A percentile compares a stretch with the other conserved stretches of the same genome.
Conservation (phyloP, 2,888 invertebrate species). For the Proisotoma minuta region DNA sequence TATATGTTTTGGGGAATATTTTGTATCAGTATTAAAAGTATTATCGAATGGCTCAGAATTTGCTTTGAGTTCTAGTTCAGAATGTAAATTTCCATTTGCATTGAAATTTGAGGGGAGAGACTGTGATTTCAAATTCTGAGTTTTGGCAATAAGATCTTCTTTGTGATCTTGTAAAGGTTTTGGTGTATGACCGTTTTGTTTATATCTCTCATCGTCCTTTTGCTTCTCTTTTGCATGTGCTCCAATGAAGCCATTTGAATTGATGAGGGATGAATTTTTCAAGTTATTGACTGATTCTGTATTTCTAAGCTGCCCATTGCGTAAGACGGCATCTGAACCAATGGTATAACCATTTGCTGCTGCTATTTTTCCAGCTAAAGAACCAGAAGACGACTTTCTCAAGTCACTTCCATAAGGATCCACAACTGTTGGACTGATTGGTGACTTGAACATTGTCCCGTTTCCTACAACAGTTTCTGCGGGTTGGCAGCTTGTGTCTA, state of each 20-base stretch:
- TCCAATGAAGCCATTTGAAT: background rate
- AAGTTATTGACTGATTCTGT: conserved; percentile 11
- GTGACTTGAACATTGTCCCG: conserved; percentile 23
- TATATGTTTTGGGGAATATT: background rate
- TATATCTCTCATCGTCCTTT: background rate
- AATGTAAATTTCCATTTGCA: background rate
- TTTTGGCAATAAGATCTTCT: background rate
- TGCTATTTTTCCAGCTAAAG: conserved; percentile 8
- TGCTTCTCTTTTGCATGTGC: background rate
- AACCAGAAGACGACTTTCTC: conserved; percentile 19
- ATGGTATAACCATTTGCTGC: conserved; percentile 18
- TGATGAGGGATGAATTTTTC: conserved; percentile 6
- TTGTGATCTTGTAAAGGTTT: conserved; percentile 9
- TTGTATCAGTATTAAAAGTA: background rate
- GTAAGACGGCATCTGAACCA: conserved; percentile 9
- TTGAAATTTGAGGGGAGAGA: background rate
- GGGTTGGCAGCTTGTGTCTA: conserved; percentile 31
- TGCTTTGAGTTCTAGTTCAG: background rate
- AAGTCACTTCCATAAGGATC: conserved; percentile 14
- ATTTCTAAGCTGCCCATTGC: conserved; percentile 23
- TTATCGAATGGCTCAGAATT: no score
- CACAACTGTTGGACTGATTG: conserved; percentile 18
- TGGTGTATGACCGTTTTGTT: conserved; percentile 10
- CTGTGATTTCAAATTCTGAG: background rate
- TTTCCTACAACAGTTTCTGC: conserved; percentile 28